Base-by-base conservation (phyloP, 2,113 vertebrate genomes). In the Sylvicapra grimmia region DNA sequence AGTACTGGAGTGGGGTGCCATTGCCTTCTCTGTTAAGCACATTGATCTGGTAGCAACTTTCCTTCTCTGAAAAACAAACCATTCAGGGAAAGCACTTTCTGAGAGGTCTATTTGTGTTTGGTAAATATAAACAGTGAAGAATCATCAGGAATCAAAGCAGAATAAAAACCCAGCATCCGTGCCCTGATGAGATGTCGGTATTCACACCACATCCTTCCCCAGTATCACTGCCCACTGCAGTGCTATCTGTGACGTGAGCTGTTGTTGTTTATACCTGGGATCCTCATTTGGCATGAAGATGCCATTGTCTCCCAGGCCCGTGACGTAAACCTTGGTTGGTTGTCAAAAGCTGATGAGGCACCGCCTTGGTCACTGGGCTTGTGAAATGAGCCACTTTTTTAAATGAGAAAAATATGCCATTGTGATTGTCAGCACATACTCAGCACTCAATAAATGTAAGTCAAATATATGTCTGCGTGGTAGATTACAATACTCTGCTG, bases 21-120 rank as follows among this genome's bases (percentile, higher is more conserved):
- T 61, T 7, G 59, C 59, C 59, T 61, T 31, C 59, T 31, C 59
- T 0, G 2, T 94, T 94, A 89, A 98, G 97, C 63, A 86, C 90
- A 96, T 86, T n/a, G 97, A 93, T 97, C 84, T 89, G 94, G 83
- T 86, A 96, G 96, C 95, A 90, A 63, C 49, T 86, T 94, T 94
- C 61, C 92, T 90, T 90, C n/a, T 85, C 53, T 90, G 90, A 80
- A 93, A 96, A 94, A 93, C n/a, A 92, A 94, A 77, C 83, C 63
- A 49, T 68, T 90, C 1, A 19, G 44, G 59, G 59, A 89, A 88
- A 94, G 82, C 88, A 47, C 56, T 94, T 91, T 97, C 54, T 85
- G 54, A 59, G 92, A 33, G 11, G 53, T 33, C 54, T 93, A 10
- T 40, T 85, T 95, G 47, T 56, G 54, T 86, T 59, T 25, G 51